Percentiles rank a stretch among this genome's conserved stretches.
Evolutionary conservation across 1,140 invertebrate genomes (phyloP).

Genomic region (Pemphigus obesinymphae): DNA sequence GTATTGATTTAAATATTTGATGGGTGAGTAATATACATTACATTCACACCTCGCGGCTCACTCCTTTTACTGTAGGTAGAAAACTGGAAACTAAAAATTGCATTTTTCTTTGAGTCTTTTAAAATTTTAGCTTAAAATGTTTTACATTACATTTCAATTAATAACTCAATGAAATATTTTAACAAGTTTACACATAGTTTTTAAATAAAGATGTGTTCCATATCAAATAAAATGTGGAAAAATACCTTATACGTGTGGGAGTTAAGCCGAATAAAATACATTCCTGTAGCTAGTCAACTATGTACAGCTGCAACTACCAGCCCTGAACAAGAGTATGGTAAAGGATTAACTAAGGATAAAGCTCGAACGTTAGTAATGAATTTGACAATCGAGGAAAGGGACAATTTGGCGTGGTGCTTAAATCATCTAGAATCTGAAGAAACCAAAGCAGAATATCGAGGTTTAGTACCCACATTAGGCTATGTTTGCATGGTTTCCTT

Average conservation of each 20-base stretch:
- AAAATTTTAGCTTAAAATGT: no score
- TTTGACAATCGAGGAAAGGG: slow-evolving; percentile 64
- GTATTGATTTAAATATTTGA: no score
- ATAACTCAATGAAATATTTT: not conserved
- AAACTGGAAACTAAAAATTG: no score
- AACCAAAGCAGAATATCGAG: slow-evolving; percentile 68
- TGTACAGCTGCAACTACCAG: not conserved
- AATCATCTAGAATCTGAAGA: slow-evolving; percentile 66
- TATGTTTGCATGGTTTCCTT: slow-evolving; percentile 40
- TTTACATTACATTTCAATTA: not conserved
- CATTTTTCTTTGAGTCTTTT: no score
- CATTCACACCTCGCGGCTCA: no score
- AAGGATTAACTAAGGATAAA: slow-evolving; percentile 60
- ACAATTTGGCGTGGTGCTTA: slow-evolving; percentile 59
- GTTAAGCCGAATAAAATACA: not conserved
- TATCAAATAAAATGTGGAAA: slow-evolving; percentile 15
- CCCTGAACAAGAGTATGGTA: not conserved
- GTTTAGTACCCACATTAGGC: slow-evolving; percentile 52
- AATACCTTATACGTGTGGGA: not conserved
- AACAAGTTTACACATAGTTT: not conserved
- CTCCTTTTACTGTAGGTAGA: no score
- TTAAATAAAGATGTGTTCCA: slow-evolving; percentile 1
- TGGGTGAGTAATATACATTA: no score
- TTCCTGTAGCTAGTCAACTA: not conserved
- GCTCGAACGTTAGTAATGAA: slow-evolving; percentile 64